Evolutionary conservation across 2,888 invertebrate species (phyloP), one percentile per base, ranked within the genome.

Genomic region (Spodoptera picta): DNA sequence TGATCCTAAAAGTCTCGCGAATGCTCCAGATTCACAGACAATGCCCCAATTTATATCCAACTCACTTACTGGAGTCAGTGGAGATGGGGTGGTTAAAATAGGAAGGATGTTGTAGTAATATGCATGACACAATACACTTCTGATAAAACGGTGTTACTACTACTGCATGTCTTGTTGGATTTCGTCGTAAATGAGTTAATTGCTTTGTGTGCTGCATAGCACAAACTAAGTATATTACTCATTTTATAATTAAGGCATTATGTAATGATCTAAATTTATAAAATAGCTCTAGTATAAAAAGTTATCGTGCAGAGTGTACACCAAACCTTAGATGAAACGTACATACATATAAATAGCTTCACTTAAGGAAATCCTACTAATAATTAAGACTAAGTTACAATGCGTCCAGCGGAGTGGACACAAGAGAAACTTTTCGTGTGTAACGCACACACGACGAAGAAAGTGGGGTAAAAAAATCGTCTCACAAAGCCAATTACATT

Each of bases 11-110:
- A 89, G 89, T 89, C 87, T 80, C 82, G 87, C 89, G 88, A 90
- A 87, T 89, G 93, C 90, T 93, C 94, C 89, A 93, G 94, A 91
- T 94, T 92, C 92, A 87, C 93, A 93, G 93, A 94, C 94, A 94
- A 94, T 94, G 94, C 90, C 92, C 94, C 91, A 94, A 94, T 94
- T 94, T 94, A 93, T 93, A 93, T 90, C 93, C 93, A 92, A 94
- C 93, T 94, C 94, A 93, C 92, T 94, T 93, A 93, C 90, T 89
- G 87, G 80, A 92, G 92, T 88, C 90, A 85, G 84, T 85, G 86
- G 84, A 86, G 87, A 87, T 84, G 83, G 83, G 84, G 87, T 85
- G 87, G 87, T 83, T 86, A 80, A 80, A 83, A 82, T 83, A 85
- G 84, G 81, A 82, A 84, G 83, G 83, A 86, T 86, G 81, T 80